A percentile compares a stretch with the other conserved stretches of the same genome.
Conservation (phyloP, 2,888 invertebrate genomes). For the Dolichomitus sp. region DNA sequence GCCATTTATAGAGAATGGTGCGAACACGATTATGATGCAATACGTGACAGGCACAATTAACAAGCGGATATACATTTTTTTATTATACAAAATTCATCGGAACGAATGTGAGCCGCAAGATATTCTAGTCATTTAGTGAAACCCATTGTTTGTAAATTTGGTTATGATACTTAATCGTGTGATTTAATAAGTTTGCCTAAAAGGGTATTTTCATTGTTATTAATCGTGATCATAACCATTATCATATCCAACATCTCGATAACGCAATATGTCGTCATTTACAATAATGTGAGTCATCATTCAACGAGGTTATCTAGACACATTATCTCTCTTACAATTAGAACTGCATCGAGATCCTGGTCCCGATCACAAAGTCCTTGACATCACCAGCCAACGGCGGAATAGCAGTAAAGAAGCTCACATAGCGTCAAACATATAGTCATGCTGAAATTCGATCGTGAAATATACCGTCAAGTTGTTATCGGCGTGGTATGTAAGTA, state of each 20-base stretch:
- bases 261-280: constrained; percentile 16
- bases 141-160: constrained; percentile 32
- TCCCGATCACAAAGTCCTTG: constrained; percentile 45
- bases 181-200: not conserved
- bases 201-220: constrained; percentile 15
- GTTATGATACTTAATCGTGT: constrained; percentile 2
- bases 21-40: not conserved
- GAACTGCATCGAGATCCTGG: constrained; percentile 50
- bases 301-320: constrained; percentile 20
- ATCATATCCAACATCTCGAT: constrained; percentile 12
- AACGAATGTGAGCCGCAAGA: not conserved
- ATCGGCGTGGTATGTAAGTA: constrained; percentile 84
- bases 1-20: not conserved
- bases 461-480: constrained; percentile 80
- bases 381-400: constrained; percentile 36
- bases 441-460: constrained; percentile 80
- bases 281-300: not conserved
- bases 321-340: constrained; percentile 45
- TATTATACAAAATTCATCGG: not conserved
- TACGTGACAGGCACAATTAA: not conserved
- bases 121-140: not conserved
- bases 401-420: constrained; percentile 12
- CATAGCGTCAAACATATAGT: constrained; percentile 20
- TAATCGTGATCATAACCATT: constrained; percentile 6
- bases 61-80: not conserved